Base-by-base conservation (phyloP, 2,113 vertebrate species). In the Corapipo altera region DNA sequence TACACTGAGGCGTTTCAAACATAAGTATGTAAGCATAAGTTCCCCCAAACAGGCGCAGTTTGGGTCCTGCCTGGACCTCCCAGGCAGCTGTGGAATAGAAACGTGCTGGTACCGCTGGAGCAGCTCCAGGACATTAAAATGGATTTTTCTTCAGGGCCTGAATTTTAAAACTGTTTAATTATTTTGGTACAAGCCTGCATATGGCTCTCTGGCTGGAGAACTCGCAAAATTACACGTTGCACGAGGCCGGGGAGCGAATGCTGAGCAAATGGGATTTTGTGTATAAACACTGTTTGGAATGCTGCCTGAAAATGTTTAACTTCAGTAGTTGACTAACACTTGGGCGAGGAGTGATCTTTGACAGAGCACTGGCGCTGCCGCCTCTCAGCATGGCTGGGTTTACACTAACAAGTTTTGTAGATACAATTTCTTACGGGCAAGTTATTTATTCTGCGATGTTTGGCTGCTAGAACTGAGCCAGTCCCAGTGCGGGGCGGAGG, bases 1-100 rank as follows among this genome's bases (percentile, higher is more conserved):
- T 7, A 1, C 4, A 0, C 23, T 4, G 13, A 5, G 1, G 8
- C 8, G 6, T 9, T 73, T 69, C 3, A 12, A 72, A 12, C 17
- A 15, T 7, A 27, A n/a, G 2, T 35, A 21, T 18, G 39, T 20
- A 12, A 59, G 3, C 4, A 2, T 22, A 7, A 18, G 5, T 18
- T 61, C 26, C 14, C 5, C 15, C 7, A 4, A 10, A 0, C 2
- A 2, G 33, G 46, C 18, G 5, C 30, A 2, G 58, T 32, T 39
- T 15, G 52, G 17, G 3, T 12, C 18, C n/a, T 9, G 37, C 37
- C 52, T 11, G 7, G 27, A 15, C 6, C 18, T 19, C 30, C 0
- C 13, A 32, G 46, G 39, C 15, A 11, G 32, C 5, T 49, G 32
- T 11, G 33, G 8, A 13, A 21, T 15, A 39, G 7, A 48, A 27